Base-by-base conservation (phyloP, 1,140 invertebrate genomes). In the Tetragonula clypearis region DNA sequence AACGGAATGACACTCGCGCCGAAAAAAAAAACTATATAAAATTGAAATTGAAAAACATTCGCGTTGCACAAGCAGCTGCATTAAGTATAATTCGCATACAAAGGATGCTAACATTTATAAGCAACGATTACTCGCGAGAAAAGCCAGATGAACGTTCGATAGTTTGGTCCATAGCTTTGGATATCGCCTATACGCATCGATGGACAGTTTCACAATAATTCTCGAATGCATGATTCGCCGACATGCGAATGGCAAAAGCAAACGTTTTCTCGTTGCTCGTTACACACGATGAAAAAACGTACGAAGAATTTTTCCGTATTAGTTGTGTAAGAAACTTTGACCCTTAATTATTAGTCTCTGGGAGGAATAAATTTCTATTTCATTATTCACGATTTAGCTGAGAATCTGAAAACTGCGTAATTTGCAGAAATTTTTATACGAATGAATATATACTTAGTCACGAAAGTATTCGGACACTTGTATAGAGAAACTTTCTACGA, bases 61-160 rank as follows among this genome's bases (percentile, higher is more conserved):
- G 12, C 9, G 6, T 77, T 77, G 35, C 73, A 9, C 41, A 19
- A 66, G 17, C 62, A 56, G 23, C 73, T 23, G 30, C 73, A 58
- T 76, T 26, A 41, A 21, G 21, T 53, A 68, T 26, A 55, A 56
- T 68, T 30, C 49, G 19, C 53, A 19, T n/a, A n/a, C n/a, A n/a
- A n/a, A 12, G 60, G 23, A 76, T 72, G 26, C 2, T 35, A 26
- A 60, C 30, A 26, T 60, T 49, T 55, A 35, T 41, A 19, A 1
- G 4, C 77, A 23, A 35, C 15, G 30, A 79, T 80, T 73, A 73
- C 62, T 73, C 30, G 9, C 19, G 60, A 82, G 26, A 68, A 56
- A 75, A 30, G 5, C 41, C 1, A 49, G 5, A n/a, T 35, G 21
- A 65, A 41, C 11, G 14, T 69, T 68, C 6, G 8, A 26, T 14